A percentile compares a stretch with the other conserved stretches of the same genome.
phyloP scores from a whole-genome alignment of 2,113 vertebrate species.

The Climacteris rufus region DNA sequence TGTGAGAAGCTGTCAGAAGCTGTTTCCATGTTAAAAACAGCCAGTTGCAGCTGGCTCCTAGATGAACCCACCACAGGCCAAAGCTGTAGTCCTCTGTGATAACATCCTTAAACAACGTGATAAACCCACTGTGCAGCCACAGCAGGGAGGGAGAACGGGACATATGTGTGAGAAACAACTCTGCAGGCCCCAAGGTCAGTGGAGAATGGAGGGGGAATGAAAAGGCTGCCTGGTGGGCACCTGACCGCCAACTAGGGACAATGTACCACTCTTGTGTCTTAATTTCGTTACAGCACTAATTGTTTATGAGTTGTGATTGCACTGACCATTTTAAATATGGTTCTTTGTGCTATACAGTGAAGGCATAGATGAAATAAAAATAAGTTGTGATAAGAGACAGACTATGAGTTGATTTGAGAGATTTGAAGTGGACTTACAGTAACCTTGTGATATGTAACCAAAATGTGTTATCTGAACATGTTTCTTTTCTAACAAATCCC shows the following conservation, averaged over 20 bases:
- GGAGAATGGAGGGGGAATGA: neutral
- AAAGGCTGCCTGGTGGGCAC: accelerated
- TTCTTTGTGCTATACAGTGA: neutral
- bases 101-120: neutral
- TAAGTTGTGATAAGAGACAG: neutral
- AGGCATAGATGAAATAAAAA: neutral
- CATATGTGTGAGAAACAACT: neutral
- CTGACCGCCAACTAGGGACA: neutral
- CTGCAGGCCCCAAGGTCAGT: neutral
- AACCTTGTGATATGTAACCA: neutral
- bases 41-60: neutral
- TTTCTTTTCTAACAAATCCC: neutral
- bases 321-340: neutral
- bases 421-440: neutral
- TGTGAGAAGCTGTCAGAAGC: neutral
- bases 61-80: neutral
- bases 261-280: neutral
- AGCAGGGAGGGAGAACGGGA: neutral
- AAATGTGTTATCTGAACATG: neutral
- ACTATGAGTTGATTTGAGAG: neutral
- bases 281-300: neutral
- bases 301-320: neutral
- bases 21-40: neutral
- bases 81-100: neutral
- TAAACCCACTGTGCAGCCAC: neutral